Base-by-base conservation (phyloP, 1,140 invertebrate species). In the Prorops nasuta region DNA sequence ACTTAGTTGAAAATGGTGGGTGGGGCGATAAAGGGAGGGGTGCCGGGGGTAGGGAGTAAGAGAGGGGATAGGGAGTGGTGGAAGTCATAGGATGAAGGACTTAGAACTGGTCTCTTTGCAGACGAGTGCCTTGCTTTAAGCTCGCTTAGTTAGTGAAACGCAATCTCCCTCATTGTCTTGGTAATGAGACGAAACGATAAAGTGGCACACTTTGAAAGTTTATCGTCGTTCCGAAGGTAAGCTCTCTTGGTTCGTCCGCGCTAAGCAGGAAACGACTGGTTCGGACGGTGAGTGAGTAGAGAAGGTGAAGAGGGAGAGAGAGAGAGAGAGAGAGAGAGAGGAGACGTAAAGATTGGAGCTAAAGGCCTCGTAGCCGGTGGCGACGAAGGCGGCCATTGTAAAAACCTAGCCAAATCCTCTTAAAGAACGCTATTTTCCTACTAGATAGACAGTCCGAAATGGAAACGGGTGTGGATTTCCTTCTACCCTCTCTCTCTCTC, bases 131-230 rank as follows among this genome's bases (percentile, higher is more conserved):
- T n/a, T n/a, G n/a, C n/a, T n/a, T n/a, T n/a, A n/a, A n/a, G n/a
- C 21, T 37, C 36, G 50, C 39, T 54, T 60, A 53, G 55, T 54
- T 57, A 56, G 54, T 49, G 49, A 61, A 52, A 58, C 51, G 57
- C 56, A 65, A 66, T 65, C 60, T 64, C 49, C 51, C 51, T 60
- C 54, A 60, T 68, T 67, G 64, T 67, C 44, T 46, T 43, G 46
- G 56, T 67, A 68, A 68, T 64, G 66, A 68, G 60, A 64, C 60
- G 52, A 66, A 65, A 65, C 64, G 63, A 62, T 68, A 67, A 66
- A 67, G 58, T 57, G 56, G 60, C 52, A 56, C 44, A 53, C 54
- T 64, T 64, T 54, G 53, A 62, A 61, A 67, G 66, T 68, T 67
- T 65, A 64, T 67, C 57, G 46, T 52, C 41, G 41, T 41, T 47